Evolutionary conservation across 2,797 vertebrate genomes (phyloP).

Genomic region (Graptemys geographica): DNA sequence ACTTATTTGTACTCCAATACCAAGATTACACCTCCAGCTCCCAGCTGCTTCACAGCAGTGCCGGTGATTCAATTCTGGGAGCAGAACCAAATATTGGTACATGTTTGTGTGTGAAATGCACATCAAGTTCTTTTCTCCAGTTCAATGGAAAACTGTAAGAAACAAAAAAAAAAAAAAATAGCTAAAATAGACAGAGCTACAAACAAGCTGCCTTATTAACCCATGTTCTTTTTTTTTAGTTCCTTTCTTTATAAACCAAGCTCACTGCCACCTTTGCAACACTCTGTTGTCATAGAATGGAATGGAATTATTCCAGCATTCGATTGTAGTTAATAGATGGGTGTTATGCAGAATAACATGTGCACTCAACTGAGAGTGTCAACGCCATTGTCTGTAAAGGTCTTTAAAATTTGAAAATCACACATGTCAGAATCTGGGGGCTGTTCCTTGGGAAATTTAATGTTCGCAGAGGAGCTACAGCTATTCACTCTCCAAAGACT

Average conservation of each 20-base stretch:
- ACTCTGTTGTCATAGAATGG: neutral
- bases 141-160: neutral
- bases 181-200: neutral
- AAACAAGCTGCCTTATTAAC: neutral
- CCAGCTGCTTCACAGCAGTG: constrained; percentile 29
- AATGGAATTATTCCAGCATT: neutral
- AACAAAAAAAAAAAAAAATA: neutral
- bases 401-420: neutral
- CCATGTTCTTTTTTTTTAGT: no score
- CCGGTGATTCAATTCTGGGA: constrained; percentile 24
- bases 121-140: neutral
- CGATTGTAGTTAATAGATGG: neutral
- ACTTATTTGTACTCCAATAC: neutral
- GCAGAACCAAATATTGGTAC: constrained; percentile 22
- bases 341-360: neutral
- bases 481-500: neutral
- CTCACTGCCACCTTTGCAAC: no score
- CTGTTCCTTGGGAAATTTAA: neutral
- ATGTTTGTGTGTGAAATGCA: neutral
- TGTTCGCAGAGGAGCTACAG: neutral
- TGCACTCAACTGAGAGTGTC: neutral
- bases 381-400: neutral
- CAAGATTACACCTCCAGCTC: neutral
- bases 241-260: neutral
- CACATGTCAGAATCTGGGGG: neutral